Percentiles rank a stretch among this genome's conserved stretches.
phyloP scores from a whole-genome alignment of 1,140 invertebrate species.

The Linepithema humile region DNA sequence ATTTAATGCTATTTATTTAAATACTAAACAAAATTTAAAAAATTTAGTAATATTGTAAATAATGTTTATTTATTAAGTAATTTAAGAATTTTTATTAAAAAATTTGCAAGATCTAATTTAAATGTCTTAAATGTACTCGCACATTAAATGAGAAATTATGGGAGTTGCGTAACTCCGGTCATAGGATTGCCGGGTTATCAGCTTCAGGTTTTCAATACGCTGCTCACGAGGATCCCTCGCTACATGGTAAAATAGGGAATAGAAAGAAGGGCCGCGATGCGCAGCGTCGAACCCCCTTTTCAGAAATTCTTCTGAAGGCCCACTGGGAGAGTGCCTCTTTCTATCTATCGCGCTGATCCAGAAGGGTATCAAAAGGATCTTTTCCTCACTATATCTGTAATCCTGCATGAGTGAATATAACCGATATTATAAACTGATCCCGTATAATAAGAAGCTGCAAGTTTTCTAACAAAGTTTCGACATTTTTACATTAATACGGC shows the following conservation, averaged over 20 bases:
- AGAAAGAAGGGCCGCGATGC: slow-evolving; percentile 24
- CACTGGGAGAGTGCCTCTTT: slow-evolving; percentile 31
- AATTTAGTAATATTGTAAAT: neutral
- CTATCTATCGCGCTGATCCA: slow-evolving; percentile 52
- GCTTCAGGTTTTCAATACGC: slow-evolving; percentile 64
- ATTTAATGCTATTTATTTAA: neutral
- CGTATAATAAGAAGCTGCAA: too few relatives aligned
- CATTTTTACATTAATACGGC: neutral
- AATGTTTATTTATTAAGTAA: neutral
- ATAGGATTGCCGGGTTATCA: slow-evolving; percentile 70
- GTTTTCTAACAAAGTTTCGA: neutral
- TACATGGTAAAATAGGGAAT: slow-evolving; percentile 20
- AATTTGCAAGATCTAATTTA: neutral
- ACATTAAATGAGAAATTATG: slow-evolving; percentile 3
- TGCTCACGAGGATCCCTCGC: slow-evolving; percentile 64
- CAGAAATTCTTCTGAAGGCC: slow-evolving; percentile 51
- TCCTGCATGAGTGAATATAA: slow-evolving; percentile 51
- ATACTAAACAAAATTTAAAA: neutral
- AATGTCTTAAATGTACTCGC: neutral
- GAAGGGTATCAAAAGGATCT: slow-evolving; percentile 34
- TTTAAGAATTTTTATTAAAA: neutral
- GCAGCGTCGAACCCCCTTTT: slow-evolving; percentile 24
- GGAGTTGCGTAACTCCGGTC: neutral
- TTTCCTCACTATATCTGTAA: slow-evolving; percentile 28
- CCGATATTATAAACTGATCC: too few relatives aligned